phyloP scores from a whole-genome alignment of 2,113 vertebrate species.

The Pelecanoides urinatrix region DNA sequence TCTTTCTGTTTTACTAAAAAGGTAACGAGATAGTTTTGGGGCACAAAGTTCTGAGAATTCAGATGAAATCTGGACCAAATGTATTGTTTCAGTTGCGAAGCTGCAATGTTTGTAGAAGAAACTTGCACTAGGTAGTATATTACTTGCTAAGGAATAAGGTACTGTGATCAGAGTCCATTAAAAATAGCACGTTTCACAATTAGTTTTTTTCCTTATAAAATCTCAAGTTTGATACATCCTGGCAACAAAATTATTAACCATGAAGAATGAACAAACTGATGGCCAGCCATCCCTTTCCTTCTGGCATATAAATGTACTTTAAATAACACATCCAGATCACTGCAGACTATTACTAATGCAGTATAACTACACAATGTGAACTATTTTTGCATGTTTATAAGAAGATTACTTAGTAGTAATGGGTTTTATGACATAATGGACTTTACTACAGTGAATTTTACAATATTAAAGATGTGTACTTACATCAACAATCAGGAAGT shows the following conservation, averaged over 20 bases:
- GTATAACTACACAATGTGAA: background rate
- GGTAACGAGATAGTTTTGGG: background rate
- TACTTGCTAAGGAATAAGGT: background rate
- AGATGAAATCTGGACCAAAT: background rate
- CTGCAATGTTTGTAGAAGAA: background rate
- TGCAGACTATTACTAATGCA: background rate
- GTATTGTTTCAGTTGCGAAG: background rate
- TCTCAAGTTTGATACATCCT: background rate
- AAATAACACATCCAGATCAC: background rate
- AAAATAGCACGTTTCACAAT: background rate
- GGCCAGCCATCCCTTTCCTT: background rate
- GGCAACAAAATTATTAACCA: background rate
- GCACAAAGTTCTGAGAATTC: background rate
- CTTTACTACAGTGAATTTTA: background rate
- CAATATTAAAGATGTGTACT: conserved; percentile 61
- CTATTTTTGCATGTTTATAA: background rate
- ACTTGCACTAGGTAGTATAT: background rate
- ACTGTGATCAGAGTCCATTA: background rate
- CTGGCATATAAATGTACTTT: background rate
- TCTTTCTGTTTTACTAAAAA: background rate
- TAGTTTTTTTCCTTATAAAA: background rate
- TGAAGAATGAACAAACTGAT: background rate
- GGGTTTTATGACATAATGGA: background rate
- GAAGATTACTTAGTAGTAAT: background rate
- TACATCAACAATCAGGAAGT: conserved; percentile 98